Base-by-base conservation (phyloP, 2,888 invertebrate species). In the Pristionchus arcanus region DNA sequence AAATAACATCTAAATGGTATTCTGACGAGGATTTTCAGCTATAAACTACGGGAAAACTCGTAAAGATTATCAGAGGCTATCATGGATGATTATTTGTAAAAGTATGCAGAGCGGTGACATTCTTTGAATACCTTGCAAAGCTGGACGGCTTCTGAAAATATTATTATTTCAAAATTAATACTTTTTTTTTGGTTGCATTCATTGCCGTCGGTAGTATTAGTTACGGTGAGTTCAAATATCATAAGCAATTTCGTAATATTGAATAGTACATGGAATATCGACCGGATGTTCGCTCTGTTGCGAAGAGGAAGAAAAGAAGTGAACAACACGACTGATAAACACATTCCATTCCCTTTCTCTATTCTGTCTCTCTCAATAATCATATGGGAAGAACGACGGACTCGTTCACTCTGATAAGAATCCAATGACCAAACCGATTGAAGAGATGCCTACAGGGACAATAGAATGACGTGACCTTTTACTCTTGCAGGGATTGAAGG, bases 341-440 rank as follows among this genome's bases (percentile, higher is more conserved):
- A 77, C 77, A 77, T 77, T 77, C 77, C 77, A 77, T 77, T 77
- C 77, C 77, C 77, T 77, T 42, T 42, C 77, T 59, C 71, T 42
- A 7, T 42, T 77, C 37, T 42, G 21, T 42, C 77, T 42, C 49
- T 37, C 42, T 13, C 77, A 74, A 34, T 42, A 21, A 77, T 42
- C 37, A 42, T 42, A 77, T 49, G 77, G n/a, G n/a, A n/a, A n/a
- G 42, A 49, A 77, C 34, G 34, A 71, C 31, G 31, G 31, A 71
- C 31, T 34, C 31, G 71, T 71, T 71, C 71, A 77, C 0, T 42
- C 37, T 42, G 77, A 77, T 42, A 77, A 77, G 77, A 77, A 77
- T 2, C 15, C 37, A 42, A 34, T n/a, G 77, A 37, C 42, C 49
- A 77, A 42, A 42, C 77, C n/a, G 49, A 42, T n/a, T 2, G 42